Evolutionary conservation across 2,113 vertebrate genomes (phyloP), one percentile per base, ranked within the genome.

Genomic region (Peromyscus maniculatus): DNA sequence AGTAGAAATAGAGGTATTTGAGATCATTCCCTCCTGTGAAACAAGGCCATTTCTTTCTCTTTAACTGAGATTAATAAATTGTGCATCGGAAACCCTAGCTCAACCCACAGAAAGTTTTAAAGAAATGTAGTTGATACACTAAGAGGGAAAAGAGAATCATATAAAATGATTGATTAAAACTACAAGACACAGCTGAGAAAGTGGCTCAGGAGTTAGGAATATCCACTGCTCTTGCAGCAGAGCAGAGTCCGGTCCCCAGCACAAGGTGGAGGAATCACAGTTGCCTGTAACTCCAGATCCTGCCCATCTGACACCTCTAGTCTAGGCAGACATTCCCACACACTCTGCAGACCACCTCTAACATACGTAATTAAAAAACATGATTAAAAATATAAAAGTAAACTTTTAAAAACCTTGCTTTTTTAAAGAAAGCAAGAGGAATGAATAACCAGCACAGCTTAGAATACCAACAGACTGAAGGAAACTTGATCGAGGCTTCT

Each of bases 391-490:
- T 78, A 31, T 78, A 80, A 80, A 80, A 82, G 43, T 8, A 69
- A 31, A 78, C 7, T 13, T 9, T 49, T 78, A 17, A 78, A 78
- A 52, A 13, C 52, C 52, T 55, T 55, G 52, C 11, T 55, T 55
- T 55, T 55, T 55, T 31, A 52, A 6, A 49, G 22, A 80, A 83
- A 7, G 1, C 2, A 49, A 21, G 26, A 96, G 97, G 97, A 97
- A 98, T 98, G 98, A 98, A 98, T 98, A 98, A 98, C 98, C 97
- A 98, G 97, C 98, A 92, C 97, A 98, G 98, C 97, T 98, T 98
- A 95, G 98, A 98, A 98, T 98, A 97, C 96, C 96, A 98, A 98
- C 89, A 93, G 97, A 96, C 97, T 74, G 84, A 97, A 98, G 97
- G 98, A 98, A 98, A 98, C 96, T 5, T 95, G 36, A 98, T n/a